Evolutionary conservation across 2,797 vertebrate genomes (phyloP), one percentile per base, ranked within the genome.

Genomic region (Phyllotis vaccarum): DNA sequence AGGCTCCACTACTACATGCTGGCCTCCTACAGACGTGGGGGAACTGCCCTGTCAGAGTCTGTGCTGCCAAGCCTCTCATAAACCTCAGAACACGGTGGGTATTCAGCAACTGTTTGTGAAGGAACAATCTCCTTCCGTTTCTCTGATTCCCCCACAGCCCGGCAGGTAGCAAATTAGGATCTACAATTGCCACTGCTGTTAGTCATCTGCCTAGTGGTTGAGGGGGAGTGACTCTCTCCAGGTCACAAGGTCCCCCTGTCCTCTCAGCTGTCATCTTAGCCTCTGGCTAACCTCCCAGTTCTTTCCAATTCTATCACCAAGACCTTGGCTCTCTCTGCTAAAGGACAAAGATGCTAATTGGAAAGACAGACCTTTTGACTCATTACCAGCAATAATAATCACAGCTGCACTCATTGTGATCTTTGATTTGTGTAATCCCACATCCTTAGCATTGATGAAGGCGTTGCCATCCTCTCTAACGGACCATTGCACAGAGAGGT

Each of bases 351-450:
- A 43, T 88, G 81, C 79, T 95, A 93, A 96, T 40, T 86, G 93
- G 78, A 70, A 96, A 75, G 86, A 96, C 43, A 90, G 94, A 85
- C 29, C 1, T 78, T 97, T 74, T 94, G 96, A 97, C 76, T 97
- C 94, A 94, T 95, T 62, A 64, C 90, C 78, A 94, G 66, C 58
- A 74, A 54, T 68, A 86, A 83, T 90, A 76, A 96, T 82, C 56
- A 70, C 85, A 91, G 13, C 95, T 76, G 56, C 27, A 12, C 21
- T 85, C 56, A 37, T 17, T 86, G 87, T 89, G 34, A 86, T 70
- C 89, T 80, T 83, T 81, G 46, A 76, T 80, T 93, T 82, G 7
- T 70, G 21, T n/a, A 52, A 81, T 85, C 91, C 85, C 46, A 29
- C 76, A 31, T 60, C 70, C 76, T 52, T 9, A 56, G 87, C 87